Evolutionary conservation across 1,140 invertebrate genomes (phyloP).

Genomic region (Drosophila ficusphila): DNA sequence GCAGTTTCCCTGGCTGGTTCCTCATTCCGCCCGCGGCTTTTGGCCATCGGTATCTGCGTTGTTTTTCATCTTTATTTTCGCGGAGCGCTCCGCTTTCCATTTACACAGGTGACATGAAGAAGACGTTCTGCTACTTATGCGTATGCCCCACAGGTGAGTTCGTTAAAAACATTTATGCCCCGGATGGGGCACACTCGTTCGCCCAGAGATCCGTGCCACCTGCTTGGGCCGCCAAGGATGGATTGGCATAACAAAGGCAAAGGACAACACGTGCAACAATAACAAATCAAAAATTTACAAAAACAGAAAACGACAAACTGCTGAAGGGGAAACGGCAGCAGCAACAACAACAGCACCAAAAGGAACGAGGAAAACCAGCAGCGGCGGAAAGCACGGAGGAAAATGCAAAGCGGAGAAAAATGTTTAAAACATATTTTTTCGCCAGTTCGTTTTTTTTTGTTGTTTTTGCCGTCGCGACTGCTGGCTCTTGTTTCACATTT

Average conservation of each 20-base stretch:
- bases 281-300: constrained; percentile 83
- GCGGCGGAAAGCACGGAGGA: constrained; percentile 14
- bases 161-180: constrained; percentile 63
- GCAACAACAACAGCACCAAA: too few relatives aligned
- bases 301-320: constrained; percentile 60
- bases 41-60: constrained; percentile 34
- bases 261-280: constrained; percentile 82
- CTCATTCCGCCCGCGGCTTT: constrained; percentile 21
- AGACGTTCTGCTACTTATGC: constrained; percentile 56
- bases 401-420: constrained; percentile 75
- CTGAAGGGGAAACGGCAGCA: constrained; percentile 19
- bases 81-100: constrained; percentile 23
- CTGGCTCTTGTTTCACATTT: constrained; percentile 48
- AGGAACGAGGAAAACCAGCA: too few relatives aligned
- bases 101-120: constrained; percentile 35
- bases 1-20: constrained; percentile 3
- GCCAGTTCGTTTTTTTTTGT: constrained; percentile 47
- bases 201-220: constrained; percentile 9
- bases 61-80: constrained; percentile 13
- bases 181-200: constrained; percentile 32
- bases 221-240: constrained; percentile 56
- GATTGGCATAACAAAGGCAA: constrained; percentile 79
- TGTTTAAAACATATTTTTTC: constrained; percentile 81
- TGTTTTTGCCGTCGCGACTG: constrained; percentile 51
- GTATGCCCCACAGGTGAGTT: constrained; percentile 62